A percentile compares a stretch with the other conserved stretches of the same genome.
Evolutionary conservation across 1,140 invertebrate genomes (phyloP).

Genomic region (Lysiphlebus fabarum): DNA sequence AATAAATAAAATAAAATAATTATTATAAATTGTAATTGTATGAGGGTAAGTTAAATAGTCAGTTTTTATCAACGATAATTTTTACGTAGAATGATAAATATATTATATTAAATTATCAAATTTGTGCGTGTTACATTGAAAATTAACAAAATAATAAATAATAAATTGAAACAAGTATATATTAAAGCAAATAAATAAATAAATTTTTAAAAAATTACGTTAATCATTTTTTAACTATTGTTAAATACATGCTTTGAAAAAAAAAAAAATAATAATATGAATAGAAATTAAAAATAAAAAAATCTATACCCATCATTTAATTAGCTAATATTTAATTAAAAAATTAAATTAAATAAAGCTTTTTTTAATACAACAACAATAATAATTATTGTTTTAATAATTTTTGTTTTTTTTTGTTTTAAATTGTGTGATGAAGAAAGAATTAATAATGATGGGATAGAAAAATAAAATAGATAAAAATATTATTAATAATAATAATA

Average conservation of each 20-base stretch:
- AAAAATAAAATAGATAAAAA: too few relatives aligned
- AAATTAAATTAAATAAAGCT: too few relatives aligned
- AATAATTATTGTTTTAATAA: too few relatives aligned
- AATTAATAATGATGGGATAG: slow-evolving; percentile 31
- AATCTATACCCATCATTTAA: too few relatives aligned
- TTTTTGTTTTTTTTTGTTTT: too few relatives aligned
- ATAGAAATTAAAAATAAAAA: too few relatives aligned
- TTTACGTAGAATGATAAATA: slow-evolving; percentile 13
- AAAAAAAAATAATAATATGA: slow-evolving; percentile 9
- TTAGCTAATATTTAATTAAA: too few relatives aligned
- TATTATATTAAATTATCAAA: slow-evolving; percentile 13
- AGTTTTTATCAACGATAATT: slow-evolving; percentile 6
- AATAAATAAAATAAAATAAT: slow-evolving; percentile 13
- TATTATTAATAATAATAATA: slow-evolving; percentile 4
- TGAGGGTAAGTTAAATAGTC: slow-evolving; percentile 18
- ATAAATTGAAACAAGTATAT: background rate
- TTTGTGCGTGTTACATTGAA: slow-evolving; percentile 22
- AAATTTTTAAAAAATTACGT: background rate
- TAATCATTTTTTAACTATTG: background rate
- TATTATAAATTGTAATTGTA: slow-evolving; percentile 12
- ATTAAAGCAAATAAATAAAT: background rate
- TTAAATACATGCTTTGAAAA: slow-evolving; percentile 26
- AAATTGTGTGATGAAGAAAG: slow-evolving; percentile 29
- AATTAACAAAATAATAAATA: slow-evolving; percentile 18
- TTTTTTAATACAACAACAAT: too few relatives aligned